Conservation (phyloP, 1,140 invertebrate genomes). For the Papilio polyxenes region DNA sequence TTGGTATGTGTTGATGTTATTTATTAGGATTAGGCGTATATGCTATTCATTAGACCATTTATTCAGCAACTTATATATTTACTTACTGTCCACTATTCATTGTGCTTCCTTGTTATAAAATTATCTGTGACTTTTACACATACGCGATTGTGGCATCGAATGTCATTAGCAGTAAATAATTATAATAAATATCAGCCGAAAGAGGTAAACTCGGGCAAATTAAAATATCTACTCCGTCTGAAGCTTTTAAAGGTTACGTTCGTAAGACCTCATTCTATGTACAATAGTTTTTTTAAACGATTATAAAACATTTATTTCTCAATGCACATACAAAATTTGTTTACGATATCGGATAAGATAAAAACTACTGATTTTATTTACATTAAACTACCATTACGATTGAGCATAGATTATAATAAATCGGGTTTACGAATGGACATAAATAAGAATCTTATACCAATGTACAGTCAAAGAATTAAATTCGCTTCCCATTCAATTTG, state of each 20-base stretch:
- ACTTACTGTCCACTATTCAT: no score
- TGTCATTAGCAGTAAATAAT: not conserved
- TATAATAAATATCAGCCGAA: not conserved
- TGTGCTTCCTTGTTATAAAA: not conserved
- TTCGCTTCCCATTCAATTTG: not conserved
- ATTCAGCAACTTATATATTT: no score
- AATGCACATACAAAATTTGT: constrained; percentile 9
- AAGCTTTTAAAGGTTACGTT: not conserved
- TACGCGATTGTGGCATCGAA: not conserved
- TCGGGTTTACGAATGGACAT: not conserved
- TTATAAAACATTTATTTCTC: not conserved
- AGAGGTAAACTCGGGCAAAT: not conserved
- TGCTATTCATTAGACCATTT: no score
- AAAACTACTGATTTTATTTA: not conserved
- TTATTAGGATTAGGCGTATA: not conserved
- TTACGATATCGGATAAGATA: not conserved
- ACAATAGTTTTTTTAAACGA: not conserved
- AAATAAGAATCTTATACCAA: constrained; percentile 35
- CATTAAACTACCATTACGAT: not conserved
- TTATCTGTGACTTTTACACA: not conserved
- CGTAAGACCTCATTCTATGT: not conserved
- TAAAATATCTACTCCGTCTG: not conserved
- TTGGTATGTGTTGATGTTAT: no score
- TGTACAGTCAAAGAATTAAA: not conserved
- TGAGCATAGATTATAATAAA: not conserved